Evolutionary conservation across 2,888 invertebrate genomes (phyloP).

Genomic region (Ametastegia equiseti): DNA sequence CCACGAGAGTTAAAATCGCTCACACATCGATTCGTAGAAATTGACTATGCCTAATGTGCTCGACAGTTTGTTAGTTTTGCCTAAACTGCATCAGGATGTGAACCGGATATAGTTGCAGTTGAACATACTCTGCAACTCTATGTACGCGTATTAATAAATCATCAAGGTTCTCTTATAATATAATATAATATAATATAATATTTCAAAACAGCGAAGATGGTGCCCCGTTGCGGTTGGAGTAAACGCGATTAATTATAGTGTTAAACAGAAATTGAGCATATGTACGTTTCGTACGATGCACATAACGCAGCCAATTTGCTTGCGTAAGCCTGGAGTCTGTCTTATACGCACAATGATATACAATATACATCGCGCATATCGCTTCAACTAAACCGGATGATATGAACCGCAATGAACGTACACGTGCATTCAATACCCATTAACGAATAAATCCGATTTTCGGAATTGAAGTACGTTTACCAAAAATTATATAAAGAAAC

Average conservation of each 20-base stretch:
- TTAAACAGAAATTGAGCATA: background rate
- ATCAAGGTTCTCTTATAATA: background rate
- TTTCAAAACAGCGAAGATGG: background rate
- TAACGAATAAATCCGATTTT: background rate
- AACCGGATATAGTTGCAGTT: background rate
- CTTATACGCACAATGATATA: background rate
- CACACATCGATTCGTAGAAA: slow-evolving; percentile 6
- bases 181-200: background rate
- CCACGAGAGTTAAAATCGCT: slow-evolving; percentile 1
- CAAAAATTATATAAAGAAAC: background rate
- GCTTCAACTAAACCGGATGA: background rate
- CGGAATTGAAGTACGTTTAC: background rate
- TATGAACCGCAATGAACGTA: background rate
- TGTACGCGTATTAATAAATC: background rate
- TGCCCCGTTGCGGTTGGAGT: background rate
- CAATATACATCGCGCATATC: too few relatives aligned
- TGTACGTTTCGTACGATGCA: background rate
- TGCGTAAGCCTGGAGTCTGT: background rate
- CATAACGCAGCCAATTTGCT: background rate
- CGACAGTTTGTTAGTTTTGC: slow-evolving; percentile 2
- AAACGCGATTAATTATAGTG: background rate
- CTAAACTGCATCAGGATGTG: background rate
- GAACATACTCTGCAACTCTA: background rate
- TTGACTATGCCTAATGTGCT: slow-evolving; percentile 14
- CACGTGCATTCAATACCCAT: too few relatives aligned